Evolutionary conservation across 2,888 invertebrate species (phyloP), one percentile per base, ranked within the genome.

Genomic region (Athalia circularis): DNA sequence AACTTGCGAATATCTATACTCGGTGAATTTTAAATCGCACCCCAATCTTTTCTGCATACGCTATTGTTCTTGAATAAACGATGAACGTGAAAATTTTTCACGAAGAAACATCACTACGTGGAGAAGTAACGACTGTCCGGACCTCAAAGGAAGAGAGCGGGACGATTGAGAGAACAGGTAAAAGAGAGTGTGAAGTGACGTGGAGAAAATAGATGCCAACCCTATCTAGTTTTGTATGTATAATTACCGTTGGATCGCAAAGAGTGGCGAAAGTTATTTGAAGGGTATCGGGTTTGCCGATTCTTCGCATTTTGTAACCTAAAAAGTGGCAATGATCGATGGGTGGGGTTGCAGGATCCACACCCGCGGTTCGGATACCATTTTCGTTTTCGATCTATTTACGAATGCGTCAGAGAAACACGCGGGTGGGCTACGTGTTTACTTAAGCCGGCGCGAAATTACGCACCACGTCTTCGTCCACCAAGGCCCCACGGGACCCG

Each of bases 371-470:
- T 61, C 52, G 72, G 62, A 75, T 75, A 50, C 82, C 80, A 79
- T 78, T 80, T 80, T 79, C 77, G 78, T 83, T 81, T 82, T 83
- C 82, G 84, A 84, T 88, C 88, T 88, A 89, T 89, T 90, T 90
- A 88, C 87, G 87, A 89, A 89, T 88, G 86, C 84, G 87, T 88
- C 86, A 64, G 86, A 86, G 87, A 87, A 89, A 87, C 87, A 87
- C 88, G 89, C 89, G 90, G 90, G 90, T 89, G 90, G 90, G 89
- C 89, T 86, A 82, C 88, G 89, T 89, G 89, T 89, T 90, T 89
- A 89, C 89, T 89, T 90, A 90, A 90, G 90, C 87, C 89, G 87
- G 89, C 89, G 89, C 89, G 90, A 90, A 89, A 90, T 90, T 90
- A 90, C 90, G 90, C 90, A 89, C 89, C 88, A 88, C 86, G 29